Evolutionary conservation across 2,113 vertebrate species (phyloP), one percentile per base, ranked within the genome.

Genomic region (Chaetura pelagica): DNA sequence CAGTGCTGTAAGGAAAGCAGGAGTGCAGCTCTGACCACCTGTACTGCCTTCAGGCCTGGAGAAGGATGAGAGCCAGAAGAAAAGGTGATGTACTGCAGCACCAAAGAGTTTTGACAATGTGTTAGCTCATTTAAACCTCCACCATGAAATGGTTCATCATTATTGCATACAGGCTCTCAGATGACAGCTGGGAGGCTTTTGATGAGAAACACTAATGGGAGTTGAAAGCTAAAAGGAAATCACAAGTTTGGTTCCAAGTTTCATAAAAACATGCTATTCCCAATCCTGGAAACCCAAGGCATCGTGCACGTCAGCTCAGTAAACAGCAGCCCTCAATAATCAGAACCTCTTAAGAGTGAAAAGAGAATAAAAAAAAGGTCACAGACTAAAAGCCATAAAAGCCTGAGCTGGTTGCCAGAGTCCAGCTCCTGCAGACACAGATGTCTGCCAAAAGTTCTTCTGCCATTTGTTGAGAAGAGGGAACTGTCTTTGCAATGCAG

Each of bases 101-200:
- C 15, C 87, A 10, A 34, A 29, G 66, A 42, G 6, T 52, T 44
- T 29, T 0, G 3, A 46, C 19, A 18, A 17, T 4, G 15, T 3
- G 5, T 7, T 11, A 15, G 21, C 44, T 74, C 44, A 27, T 57
- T 48, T 72, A 15, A 58, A 83, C 3, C 24, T 14, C 42, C 9
- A 9, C 2, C 15, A 8, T 1, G 14, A 44, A 26, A 35, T 1
- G 6, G 32, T 30, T 71, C 3, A 0, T 35, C 17, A 18, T 12
- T 14, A 7, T 5, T 10, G 12, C 15, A 9, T 23, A 42, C 75
- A 51, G 34, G 48, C 52, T 63, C n/a, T 52, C 9, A 1, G 22
- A 4, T 12, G 48, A 42, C 29, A 44, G 7, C 1, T 19, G 9
- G 42, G 12, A 58, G 7, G 21, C 26, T 79, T 27, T 9, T 11